A percentile compares a stretch with the other conserved stretches of the same genome.
Conservation (phyloP, 2,113 vertebrate species). For the Nibea coibor region DNA sequence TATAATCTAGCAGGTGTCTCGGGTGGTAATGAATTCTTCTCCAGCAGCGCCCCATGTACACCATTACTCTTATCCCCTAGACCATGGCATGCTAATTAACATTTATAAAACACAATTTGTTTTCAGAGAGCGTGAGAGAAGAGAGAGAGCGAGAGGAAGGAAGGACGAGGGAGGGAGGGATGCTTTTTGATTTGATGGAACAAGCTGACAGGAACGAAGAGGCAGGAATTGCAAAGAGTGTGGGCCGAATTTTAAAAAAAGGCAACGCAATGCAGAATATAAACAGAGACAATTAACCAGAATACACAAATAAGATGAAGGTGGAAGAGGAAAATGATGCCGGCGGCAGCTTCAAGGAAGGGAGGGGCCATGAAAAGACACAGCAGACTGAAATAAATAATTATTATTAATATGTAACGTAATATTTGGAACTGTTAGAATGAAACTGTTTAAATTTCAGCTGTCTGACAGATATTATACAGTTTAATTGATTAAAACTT, state of each 20-base stretch:
- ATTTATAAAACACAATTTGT: slow-evolving; percentile 74
- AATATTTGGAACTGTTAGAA: background rate
- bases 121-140: slow-evolving; percentile 53
- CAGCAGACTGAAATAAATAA: background rate
- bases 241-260: background rate
- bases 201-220: slow-evolving; percentile 34
- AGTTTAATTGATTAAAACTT: too few species aligned
- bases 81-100: slow-evolving; percentile 76
- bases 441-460: too few species aligned
- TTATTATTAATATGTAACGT: slow-evolving; percentile 1
- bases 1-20: slow-evolving; percentile 64
- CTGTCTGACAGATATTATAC: too few species aligned
- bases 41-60: slow-evolving; percentile 62
- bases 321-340: slow-evolving; percentile 14
- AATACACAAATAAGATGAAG: slow-evolving; percentile 38
- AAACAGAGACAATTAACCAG: slow-evolving; percentile 41
- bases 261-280: slow-evolving; percentile 11
- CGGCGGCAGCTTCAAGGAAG: background rate
- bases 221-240: slow-evolving; percentile 24
- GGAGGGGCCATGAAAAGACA: background rate
- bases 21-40: slow-evolving; percentile 74
- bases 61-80: slow-evolving; percentile 77
- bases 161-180: slow-evolving; percentile 12
- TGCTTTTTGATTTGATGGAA: slow-evolving; percentile 51
- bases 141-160: slow-evolving; percentile 18